Evolutionary conservation across 2,888 invertebrate species (phyloP), one percentile per base, ranked within the genome.

Genomic region (Eurois occulta): DNA sequence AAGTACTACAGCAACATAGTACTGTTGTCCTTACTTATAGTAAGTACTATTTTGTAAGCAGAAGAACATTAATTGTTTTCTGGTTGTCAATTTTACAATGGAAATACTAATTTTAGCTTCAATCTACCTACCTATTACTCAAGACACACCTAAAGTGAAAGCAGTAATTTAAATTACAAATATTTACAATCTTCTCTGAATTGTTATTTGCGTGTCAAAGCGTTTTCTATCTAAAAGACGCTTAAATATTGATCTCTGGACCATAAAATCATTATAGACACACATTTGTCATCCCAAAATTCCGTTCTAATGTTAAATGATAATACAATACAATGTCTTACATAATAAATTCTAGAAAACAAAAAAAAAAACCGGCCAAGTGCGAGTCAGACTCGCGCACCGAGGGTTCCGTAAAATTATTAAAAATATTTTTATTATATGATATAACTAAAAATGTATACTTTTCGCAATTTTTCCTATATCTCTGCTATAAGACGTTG

Each of bases 211-310:
- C 2, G 8, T 62, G 16, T 55, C 32, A 38, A 72, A 55, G 72
- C 64, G 1, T 24, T 43, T 41, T 35, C 24, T 24, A 35, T n/a
- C 2, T 0, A 80, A n/a, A 79, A 48, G 60, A 69, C 32, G 35
- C 32, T 77, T n/a, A 48, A 46, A 32, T 64, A 21, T 58, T 60
- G 64, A 18, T 73, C 55, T 38, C 38, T 32, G 65, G 81, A 75
- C 75, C 55, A 55, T 78, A 35, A 74, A 81, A 81, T 74, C 38
- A 46, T 38, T n/a, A 16, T 64, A 38, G 1, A 64, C 4, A 24
- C 52, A 16, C 28, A 32, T 81, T 55, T 8, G 32, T 2, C 3
- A 16, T n/a, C n/a, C n/a, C 10, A 21, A 77, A 67, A 38, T 28
- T 60, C 24, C 32, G 21, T 32, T n/a, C 3, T 75, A 6, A 38